Evolutionary conservation across 2,888 invertebrate species (phyloP).

Genomic region (Lumbricus terrestris): DNA sequence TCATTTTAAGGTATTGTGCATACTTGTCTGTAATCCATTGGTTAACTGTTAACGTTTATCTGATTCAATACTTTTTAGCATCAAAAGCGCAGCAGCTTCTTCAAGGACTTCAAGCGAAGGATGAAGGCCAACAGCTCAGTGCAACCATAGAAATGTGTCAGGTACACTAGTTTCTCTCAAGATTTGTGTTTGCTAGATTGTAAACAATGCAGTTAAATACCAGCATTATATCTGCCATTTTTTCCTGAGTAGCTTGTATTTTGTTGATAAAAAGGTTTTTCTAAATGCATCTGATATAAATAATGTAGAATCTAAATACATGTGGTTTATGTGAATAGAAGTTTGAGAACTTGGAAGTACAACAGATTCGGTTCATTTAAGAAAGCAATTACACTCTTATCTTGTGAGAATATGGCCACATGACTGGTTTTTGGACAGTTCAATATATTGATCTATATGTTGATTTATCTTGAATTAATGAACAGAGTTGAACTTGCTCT

Average conservation of each 20-base stretch:
- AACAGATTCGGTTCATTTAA: not conserved
- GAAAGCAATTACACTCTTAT: not conserved
- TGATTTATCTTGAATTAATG: not conserved
- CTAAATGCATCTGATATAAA: not conserved
- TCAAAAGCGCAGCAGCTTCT: conserved; percentile 86
- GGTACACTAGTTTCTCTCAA: conserved; percentile 46
- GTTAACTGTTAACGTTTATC: not conserved
- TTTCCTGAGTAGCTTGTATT: not conserved
- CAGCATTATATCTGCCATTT: not conserved
- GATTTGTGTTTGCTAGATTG: not conserved
- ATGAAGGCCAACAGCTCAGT: conserved; percentile 92
- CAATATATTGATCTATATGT: not conserved
- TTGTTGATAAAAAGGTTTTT: not conserved
- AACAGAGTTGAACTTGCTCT: not conserved
- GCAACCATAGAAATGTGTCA: conserved; percentile 98
- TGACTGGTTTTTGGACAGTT: not conserved
- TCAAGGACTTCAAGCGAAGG: conserved; percentile 87
- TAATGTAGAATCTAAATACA: not conserved
- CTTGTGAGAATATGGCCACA: not conserved
- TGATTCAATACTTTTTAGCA: not conserved
- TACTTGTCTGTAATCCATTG: not conserved
- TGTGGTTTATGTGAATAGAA: not conserved
- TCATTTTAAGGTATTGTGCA: not conserved
- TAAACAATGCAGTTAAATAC: not conserved
- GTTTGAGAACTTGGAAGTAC: not conserved